phyloP scores from a whole-genome alignment of 2,888 invertebrate species.

The Torymus tubicola region DNA sequence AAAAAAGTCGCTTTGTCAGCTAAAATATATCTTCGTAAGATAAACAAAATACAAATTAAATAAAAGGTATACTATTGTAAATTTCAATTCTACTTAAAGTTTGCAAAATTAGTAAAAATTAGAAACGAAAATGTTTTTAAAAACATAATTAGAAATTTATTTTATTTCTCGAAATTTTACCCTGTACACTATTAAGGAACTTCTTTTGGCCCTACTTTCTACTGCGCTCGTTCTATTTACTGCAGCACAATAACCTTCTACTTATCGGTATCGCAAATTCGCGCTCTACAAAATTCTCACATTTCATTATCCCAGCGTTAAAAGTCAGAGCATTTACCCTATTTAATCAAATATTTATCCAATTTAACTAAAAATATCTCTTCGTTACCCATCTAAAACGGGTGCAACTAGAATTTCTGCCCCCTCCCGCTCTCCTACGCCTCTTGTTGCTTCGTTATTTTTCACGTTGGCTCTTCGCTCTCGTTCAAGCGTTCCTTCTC shows the following conservation, averaged over 20 bases:
- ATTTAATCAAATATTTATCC: conserved; percentile 48
- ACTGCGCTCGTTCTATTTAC: no score
- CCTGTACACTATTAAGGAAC: no score
- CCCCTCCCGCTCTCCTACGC: not conserved
- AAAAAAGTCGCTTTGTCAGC: no score
- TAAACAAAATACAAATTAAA: no score
- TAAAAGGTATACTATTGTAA: no score
- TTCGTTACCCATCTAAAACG: not conserved
- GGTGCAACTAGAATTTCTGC: conserved; percentile 3
- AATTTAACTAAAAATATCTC: conserved; percentile 39
- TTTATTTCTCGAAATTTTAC: no score
- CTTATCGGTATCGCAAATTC: conserved; percentile 13
- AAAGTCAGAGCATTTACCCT: conserved; percentile 31
- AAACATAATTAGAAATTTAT: no score
- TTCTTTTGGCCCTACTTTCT: no score
- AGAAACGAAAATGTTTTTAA: no score
- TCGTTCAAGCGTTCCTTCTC: conserved; percentile 35
- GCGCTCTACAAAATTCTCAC: not conserved
- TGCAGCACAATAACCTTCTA: not conserved
- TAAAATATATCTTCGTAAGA: no score
- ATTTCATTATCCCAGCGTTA: conserved; percentile 44
- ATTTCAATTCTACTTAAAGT: no score
- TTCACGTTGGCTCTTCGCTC: conserved; percentile 50
- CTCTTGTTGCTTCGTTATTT: conserved; percentile 38
- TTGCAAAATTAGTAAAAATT: no score